Evolutionary conservation across 2,113 vertebrate species (phyloP), one percentile per base, ranked within the genome.

Genomic region (Osmerus eperlanus): DNA sequence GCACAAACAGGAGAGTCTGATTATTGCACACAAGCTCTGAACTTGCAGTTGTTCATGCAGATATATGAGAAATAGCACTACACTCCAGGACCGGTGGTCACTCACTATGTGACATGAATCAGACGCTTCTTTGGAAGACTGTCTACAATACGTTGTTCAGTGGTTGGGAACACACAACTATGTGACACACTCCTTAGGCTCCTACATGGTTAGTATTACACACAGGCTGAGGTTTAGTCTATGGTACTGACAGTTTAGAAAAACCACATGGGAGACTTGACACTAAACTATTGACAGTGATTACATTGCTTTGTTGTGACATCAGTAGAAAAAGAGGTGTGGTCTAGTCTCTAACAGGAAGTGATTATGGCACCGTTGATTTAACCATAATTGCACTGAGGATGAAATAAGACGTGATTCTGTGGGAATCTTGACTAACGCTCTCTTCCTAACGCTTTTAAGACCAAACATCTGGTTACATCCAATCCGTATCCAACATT

Each of bases 1-100:
- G 75, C 66, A 67, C 81, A 65, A 60, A 85, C 69, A 76, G 74
- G 74, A 78, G 82, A 74, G 76, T 82, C 78, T 64, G 84, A 81
- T 87, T 90, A 89, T 90, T 90, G 89, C 87, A 91, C 89, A 86
- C 83, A 36, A 87, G 90, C 86, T 87, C 85, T 88, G 85, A 87
- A 85, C 86, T 88, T 85, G 83, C 84, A 85, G 84, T 84, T 80
- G 85, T 89, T 85, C 85, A 89, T 89, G 88, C 86, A 85, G 79
- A 86, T 78, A 81, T 74, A 86, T 75, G 81, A 81, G 83, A 65
- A 77, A 80, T 79, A 65, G 62, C 64, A 73, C 79, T 64, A 80
- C 76, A 67, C 77, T 83, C 77, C 18, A 4, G 74, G 72, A 81
- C 76, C 81, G 68, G 83, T 79, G 83, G 75, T 68, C 73, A 79